Percentiles rank a stretch among this genome's conserved stretches.
These are phyloP conservation scores for Eurytoma adleriae DNA, from an alignment of 2,888 invertebrate genomes.

Conservation along the genomic window DNA sequence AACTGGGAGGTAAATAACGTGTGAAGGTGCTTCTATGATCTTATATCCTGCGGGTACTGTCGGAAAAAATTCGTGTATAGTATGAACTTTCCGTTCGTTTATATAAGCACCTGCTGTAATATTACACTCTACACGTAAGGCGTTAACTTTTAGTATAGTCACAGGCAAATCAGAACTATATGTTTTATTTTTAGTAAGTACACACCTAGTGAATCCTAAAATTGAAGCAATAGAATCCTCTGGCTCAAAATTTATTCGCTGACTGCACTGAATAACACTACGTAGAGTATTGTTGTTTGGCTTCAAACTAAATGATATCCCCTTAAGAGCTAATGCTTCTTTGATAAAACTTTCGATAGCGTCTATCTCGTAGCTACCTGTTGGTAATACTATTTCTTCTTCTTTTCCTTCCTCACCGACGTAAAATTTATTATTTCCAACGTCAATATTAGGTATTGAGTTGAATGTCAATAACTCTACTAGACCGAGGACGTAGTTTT, in stretches of 20 bases:
- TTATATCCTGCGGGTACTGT: neutral
- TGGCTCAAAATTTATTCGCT: too few species aligned
- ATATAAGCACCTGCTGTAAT: neutral
- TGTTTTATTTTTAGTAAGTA: too few species aligned
- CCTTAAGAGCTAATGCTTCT: neutral
- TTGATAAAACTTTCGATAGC: neutral
- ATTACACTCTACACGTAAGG: neutral
- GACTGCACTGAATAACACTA: too few species aligned
- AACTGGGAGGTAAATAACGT: neutral
- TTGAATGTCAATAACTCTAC: neutral
- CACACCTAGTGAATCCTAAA: too few species aligned
- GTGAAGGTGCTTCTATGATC: neutral
- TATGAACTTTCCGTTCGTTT: neutral
- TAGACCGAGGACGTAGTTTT: neutral
- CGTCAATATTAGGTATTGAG: neutral
- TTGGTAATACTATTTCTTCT: neutral
- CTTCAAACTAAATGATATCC: neutral
- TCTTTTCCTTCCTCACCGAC: too few species aligned
- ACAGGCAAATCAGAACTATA: neutral
- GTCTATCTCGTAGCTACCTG: neutral
- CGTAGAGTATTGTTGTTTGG: slow-evolving; percentile 11
- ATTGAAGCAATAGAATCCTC: too few species aligned
- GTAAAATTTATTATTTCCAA: slow-evolving; percentile 11
- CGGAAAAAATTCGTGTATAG: neutral
- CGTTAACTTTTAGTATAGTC: neutral